Percentiles rank a stretch among this genome's conserved stretches.
Conservation (phyloP, 2,113 vertebrate species). For the Callithrix jacchus region DNA sequence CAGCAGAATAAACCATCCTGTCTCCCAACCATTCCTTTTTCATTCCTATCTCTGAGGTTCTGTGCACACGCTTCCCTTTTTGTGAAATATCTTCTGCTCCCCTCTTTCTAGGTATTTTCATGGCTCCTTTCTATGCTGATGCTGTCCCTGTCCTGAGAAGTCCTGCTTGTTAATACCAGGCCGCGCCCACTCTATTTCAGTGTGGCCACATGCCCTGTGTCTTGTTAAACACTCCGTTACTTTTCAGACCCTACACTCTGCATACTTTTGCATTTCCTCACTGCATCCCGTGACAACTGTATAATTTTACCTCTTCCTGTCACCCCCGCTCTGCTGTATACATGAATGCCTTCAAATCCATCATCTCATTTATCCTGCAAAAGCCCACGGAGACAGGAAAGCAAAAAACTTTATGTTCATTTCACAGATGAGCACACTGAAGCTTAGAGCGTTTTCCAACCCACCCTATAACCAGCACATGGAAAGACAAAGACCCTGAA, state of each 20-base stretch:
- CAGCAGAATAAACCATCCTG: accelerated
- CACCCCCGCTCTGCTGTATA: accelerated
- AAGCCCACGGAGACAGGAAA: not conserved
- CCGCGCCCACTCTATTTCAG: not conserved
- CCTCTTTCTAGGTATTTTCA: not conserved
- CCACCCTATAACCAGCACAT: accelerated
- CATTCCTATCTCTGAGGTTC: not conserved
- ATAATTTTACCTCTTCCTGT: not conserved
- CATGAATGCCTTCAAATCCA: not conserved
- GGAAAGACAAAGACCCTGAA: not conserved
- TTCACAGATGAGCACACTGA: not conserved
- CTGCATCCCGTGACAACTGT: not conserved
- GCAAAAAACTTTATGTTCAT: not conserved
- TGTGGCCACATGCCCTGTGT: not conserved
- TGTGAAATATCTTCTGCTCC: not conserved
- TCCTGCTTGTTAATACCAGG: not conserved
- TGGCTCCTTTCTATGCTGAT: too few species aligned
- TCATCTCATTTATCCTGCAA: not conserved
- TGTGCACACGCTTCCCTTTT: too few species aligned
- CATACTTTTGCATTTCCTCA: not conserved
- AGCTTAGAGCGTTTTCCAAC: not conserved
- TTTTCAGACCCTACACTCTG: not conserved
- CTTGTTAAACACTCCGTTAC: not conserved
- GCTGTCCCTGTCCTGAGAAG: not conserved
- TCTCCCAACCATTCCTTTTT: not conserved